phyloP scores from a whole-genome alignment of 2,888 invertebrate genomes.

The Apodemia hepburni region DNA sequence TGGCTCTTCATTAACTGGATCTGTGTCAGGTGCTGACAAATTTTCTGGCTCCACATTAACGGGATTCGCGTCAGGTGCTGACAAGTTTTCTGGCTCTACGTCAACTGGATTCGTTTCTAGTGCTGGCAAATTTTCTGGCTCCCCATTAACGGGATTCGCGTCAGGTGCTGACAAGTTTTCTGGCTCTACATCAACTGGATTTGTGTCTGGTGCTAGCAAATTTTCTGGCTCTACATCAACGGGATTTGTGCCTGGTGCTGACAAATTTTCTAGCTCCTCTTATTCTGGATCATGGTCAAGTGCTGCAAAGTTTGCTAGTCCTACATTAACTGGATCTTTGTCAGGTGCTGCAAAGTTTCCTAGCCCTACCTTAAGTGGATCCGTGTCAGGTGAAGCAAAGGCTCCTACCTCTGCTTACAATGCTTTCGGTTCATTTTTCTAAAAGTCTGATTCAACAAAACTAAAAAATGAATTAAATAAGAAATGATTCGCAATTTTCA shows the following conservation, averaged over 20 bases:
- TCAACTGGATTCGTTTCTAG: not conserved
- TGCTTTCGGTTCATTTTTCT: not conserved
- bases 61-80: not conserved
- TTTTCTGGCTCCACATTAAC: not conserved
- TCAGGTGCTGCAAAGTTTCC: not conserved
- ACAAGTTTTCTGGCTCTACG: not conserved
- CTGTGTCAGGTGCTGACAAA: not conserved
- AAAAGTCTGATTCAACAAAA: not conserved
- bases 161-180: not conserved
- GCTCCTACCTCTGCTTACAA: not conserved
- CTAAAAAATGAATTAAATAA: too few species aligned
- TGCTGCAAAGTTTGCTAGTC: not conserved
- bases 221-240: not conserved
- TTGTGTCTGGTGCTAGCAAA: not conserved
- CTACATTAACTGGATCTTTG: not conserved
- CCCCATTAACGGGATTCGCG: not conserved
- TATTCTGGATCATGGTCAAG: not conserved
- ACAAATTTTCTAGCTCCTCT: not conserved
- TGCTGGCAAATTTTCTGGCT: not conserved
- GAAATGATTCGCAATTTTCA: not conserved
- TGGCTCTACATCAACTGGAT: not conserved
- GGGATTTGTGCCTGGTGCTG: not conserved
- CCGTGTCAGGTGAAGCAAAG: not conserved
- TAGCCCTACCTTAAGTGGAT: not conserved
- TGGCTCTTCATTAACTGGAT: too few species aligned